A percentile compares a stretch with the other conserved stretches of the same genome.
Conservation (phyloP, 2,888 invertebrate species). For the Allolobophora icterica region DNA sequence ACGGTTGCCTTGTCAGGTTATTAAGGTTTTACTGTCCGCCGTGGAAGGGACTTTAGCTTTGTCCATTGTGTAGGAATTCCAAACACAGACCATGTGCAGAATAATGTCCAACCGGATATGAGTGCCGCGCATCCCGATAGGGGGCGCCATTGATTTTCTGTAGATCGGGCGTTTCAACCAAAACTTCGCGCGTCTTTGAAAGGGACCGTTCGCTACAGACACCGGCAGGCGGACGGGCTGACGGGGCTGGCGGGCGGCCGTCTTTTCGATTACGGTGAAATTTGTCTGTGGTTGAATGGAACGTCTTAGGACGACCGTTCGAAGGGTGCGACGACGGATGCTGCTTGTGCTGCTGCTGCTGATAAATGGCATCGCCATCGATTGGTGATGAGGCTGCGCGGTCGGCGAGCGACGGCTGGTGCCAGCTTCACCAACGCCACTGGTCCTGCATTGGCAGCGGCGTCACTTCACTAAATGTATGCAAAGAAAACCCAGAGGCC, state of each 20-base stretch:
- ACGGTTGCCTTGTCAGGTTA: no score
- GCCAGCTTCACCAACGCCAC: not conserved
- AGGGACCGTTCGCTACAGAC: not conserved
- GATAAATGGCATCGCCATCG: not conserved
- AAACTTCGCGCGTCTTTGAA: no score
- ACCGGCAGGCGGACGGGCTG: no score
- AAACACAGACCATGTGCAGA: not conserved
- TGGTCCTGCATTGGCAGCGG: not conserved
- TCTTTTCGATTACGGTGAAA: not conserved
- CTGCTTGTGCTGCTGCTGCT: not conserved
- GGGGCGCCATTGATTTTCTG: not conserved
- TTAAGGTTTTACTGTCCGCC: no score
- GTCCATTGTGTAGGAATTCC: not conserved
- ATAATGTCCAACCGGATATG: not conserved
- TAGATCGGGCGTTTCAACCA: not conserved
- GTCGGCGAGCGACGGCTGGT: not conserved
- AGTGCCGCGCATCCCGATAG: not conserved
- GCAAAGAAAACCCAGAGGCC: not conserved
- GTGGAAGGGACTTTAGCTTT: not conserved
- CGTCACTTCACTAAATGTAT: constrained; percentile 9
- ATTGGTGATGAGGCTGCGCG: not conserved
- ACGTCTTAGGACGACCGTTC: not conserved
- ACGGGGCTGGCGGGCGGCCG: not conserved
- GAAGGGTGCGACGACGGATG: not conserved
- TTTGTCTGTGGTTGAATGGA: not conserved